phyloP scores from a whole-genome alignment of 2,113 vertebrate genomes.

The Oryzias woworae region DNA sequence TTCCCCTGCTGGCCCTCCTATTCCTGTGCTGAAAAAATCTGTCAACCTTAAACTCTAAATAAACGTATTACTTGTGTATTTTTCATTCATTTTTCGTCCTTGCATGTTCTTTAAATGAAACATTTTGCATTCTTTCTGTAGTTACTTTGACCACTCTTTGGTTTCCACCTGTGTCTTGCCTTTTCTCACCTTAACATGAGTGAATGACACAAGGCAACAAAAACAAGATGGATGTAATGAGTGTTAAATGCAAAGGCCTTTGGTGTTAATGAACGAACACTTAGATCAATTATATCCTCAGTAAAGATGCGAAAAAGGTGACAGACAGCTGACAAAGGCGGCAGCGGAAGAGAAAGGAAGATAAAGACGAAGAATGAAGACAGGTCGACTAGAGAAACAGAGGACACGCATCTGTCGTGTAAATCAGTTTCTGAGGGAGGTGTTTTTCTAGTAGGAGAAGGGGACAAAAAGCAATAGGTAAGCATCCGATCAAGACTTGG shows the following conservation, averaged over 20 bases:
- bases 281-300: slow-evolving; percentile 21
- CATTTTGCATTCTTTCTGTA: slow-evolving; percentile 67
- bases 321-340: slow-evolving; percentile 14
- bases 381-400: slow-evolving; percentile 3
- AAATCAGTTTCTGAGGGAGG: slow-evolving; percentile 4
- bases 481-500: neutral
- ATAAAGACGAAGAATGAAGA: slow-evolving; percentile 8
- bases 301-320: slow-evolving; percentile 30
- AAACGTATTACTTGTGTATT: slow-evolving; percentile 73
- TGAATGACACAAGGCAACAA: slow-evolving; percentile 10
- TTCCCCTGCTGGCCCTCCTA: slow-evolving; percentile 39
- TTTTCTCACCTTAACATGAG: slow-evolving; percentile 20
- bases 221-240: slow-evolving; percentile 29
- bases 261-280: slow-evolving; percentile 18
- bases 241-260: slow-evolving; percentile 19
- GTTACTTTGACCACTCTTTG: slow-evolving; percentile 38
- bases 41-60: slow-evolving; percentile 53
- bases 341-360: slow-evolving; percentile 13
- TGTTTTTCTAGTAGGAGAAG: neutral
- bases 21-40: slow-evolving; percentile 50
- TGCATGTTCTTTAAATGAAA: slow-evolving; percentile 59
- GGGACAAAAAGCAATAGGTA: too few species aligned
- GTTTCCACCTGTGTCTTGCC: slow-evolving; percentile 24
- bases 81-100: slow-evolving; percentile 59
- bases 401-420: neutral